phyloP scores from a whole-genome alignment of 1,140 invertebrate genomes.

The Drosophila suzukii region DNA sequence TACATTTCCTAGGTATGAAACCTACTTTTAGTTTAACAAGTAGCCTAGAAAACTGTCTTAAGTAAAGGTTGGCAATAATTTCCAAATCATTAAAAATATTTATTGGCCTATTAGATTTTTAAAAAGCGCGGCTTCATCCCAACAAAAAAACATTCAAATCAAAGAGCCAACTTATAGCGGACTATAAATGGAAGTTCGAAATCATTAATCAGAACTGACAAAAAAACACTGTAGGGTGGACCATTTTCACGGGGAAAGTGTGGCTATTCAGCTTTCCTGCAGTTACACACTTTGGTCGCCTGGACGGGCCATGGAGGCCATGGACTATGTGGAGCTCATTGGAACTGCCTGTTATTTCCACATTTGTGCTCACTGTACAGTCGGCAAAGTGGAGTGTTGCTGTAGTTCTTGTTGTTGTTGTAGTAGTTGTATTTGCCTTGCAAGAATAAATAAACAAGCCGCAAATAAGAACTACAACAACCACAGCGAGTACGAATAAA shows the following conservation, averaged over 20 bases:
- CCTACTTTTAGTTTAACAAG: too few species aligned
- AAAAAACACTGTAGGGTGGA: not conserved
- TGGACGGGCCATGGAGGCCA: not conserved
- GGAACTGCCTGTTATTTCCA: slow-evolving; percentile 21
- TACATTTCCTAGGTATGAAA: too few species aligned
- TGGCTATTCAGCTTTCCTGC: not conserved
- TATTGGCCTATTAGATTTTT: too few species aligned
- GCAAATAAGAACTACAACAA: slow-evolving; percentile 38
- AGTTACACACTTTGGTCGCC: slow-evolving; percentile 10
- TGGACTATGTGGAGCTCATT: slow-evolving; percentile 13
- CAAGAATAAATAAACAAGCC: slow-evolving; percentile 79
- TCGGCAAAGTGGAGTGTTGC: slow-evolving; percentile 29
- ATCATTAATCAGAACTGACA: too few species aligned
- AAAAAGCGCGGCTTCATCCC: too few species aligned
- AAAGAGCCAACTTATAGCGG: too few species aligned
- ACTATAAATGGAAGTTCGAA: not conserved
- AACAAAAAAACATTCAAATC: too few species aligned
- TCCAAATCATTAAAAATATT: too few species aligned
- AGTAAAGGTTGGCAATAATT: too few species aligned
- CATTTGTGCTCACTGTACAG: slow-evolving; percentile 45
- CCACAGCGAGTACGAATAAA: slow-evolving; percentile 52
- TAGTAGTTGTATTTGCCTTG: slow-evolving; percentile 53
- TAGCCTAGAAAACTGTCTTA: too few species aligned
- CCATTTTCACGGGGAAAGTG: not conserved
- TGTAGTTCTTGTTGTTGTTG: slow-evolving; percentile 33